Evolutionary conservation across 2,888 invertebrate genomes (phyloP).

Genomic region (Saturnia japonica): DNA sequence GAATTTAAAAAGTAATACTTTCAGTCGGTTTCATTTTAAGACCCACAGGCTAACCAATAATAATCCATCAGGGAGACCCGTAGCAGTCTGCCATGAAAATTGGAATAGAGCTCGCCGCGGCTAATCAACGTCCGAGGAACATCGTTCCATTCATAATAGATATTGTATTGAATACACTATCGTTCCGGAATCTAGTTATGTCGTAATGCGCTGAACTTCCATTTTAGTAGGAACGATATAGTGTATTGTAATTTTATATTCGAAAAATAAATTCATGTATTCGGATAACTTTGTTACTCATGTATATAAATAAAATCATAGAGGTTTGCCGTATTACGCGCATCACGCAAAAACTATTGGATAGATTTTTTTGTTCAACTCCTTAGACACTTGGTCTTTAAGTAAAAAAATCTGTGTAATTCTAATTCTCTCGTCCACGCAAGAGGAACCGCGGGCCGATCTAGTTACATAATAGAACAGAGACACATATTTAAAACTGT

Average conservation of each 20-base stretch:
- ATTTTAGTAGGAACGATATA: conserved; percentile 25
- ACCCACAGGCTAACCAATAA: conserved; percentile 44
- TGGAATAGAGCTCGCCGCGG: conserved; percentile 62
- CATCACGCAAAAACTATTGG: too few relatives aligned
- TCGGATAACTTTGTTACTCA: not conserved
- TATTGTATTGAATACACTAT: conserved; percentile 67
- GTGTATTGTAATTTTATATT: conserved; percentile 15
- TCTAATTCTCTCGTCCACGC: too few relatives aligned
- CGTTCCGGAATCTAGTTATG: conserved; percentile 63
- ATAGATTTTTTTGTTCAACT: too few relatives aligned
- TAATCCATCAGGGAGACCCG: conserved; percentile 67
- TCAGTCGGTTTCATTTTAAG: conserved; percentile 12
- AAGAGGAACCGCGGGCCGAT: too few relatives aligned
- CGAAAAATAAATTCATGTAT: not conserved
- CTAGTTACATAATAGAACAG: not conserved
- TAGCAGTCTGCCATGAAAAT: conserved; percentile 66
- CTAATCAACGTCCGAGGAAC: conserved; percentile 65
- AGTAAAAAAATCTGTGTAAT: too few relatives aligned
- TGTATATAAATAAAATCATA: too few relatives aligned
- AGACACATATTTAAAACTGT: not conserved
- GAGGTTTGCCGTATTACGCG: too few relatives aligned
- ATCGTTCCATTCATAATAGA: conserved; percentile 64
- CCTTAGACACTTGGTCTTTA: too few relatives aligned
- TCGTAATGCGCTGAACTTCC: conserved; percentile 42
- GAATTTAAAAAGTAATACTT: conserved; percentile 14